phyloP scores from a whole-genome alignment of 2,797 vertebrate species.

The Pelochelys cantorii region DNA sequence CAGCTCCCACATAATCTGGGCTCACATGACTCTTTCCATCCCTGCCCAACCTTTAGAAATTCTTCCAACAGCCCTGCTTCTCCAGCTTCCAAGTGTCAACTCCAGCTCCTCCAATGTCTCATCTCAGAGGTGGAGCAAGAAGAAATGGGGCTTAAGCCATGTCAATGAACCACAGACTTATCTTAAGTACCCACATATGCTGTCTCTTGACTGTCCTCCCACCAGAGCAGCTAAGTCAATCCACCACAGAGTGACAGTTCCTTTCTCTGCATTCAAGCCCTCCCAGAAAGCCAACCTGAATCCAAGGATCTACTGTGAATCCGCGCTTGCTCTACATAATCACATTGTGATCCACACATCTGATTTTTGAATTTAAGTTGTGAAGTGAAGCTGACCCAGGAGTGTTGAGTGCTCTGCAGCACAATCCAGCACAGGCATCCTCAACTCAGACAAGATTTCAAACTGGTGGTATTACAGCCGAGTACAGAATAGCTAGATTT shows the following conservation, averaged over 20 bases:
- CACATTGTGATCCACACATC: neutral
- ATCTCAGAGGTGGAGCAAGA: slow-evolving; percentile 49
- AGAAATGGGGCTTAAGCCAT: neutral
- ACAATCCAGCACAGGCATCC: neutral
- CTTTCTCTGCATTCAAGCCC: slow-evolving; percentile 49
- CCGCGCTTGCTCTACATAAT: neutral
- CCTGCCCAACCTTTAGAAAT: slow-evolving; percentile 10
- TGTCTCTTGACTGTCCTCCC: slow-evolving; percentile 43
- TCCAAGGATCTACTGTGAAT: slow-evolving; percentile 6
- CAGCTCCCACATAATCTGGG: neutral
- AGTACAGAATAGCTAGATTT: neutral
- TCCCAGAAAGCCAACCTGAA: slow-evolving; percentile 43
- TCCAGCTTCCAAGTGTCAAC: slow-evolving; percentile 30
- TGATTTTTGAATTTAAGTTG: slow-evolving; percentile 44
- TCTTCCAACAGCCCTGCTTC: neutral
- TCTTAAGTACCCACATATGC: slow-evolving; percentile 38
- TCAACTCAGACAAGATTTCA: neutral
- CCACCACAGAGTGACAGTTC: slow-evolving; percentile 50
- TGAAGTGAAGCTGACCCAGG: rapidly evolving
- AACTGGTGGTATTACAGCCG: neutral
- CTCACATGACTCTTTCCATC: neutral
- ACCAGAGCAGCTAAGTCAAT: neutral
- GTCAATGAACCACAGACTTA: slow-evolving; percentile 53
- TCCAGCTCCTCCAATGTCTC: neutral
- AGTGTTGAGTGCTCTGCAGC: rapidly evolving